Conservation (phyloP, 1,140 invertebrate genomes). For the Cyrtorhinus lividipennis region DNA sequence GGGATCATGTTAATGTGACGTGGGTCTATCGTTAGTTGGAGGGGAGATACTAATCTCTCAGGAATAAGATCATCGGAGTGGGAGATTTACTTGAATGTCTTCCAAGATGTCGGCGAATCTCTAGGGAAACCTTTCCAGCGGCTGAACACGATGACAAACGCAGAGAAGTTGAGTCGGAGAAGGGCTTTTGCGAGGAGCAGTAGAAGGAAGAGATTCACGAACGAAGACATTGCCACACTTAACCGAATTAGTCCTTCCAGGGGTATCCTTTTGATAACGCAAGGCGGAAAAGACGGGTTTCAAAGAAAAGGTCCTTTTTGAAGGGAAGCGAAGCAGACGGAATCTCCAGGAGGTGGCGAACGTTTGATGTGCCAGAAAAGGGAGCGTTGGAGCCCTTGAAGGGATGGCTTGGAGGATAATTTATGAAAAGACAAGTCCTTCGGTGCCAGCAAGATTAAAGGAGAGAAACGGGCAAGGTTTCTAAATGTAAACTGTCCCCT, state of each 20-base stretch:
- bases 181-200: too few relatives aligned
- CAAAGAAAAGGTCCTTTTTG: background rate
- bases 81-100: too few relatives aligned
- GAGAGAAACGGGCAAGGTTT: background rate
- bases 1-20: too few relatives aligned
- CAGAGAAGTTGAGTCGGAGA: too few relatives aligned
- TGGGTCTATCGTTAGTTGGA: too few relatives aligned
- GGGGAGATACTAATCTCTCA: too few relatives aligned
- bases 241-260: background rate
- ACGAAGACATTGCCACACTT: constrained; percentile 1
- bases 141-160: too few relatives aligned
- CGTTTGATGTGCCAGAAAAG: constrained; percentile 6
- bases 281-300: background rate
- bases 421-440: constrained; percentile 8
- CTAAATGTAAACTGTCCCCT: constrained; percentile 7
- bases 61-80: too few relatives aligned
- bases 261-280: background rate
- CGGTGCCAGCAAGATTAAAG: background rate
- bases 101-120: too few relatives aligned
- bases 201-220: too few relatives aligned
- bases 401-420: background rate
- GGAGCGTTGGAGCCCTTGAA: too few relatives aligned
- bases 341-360: background rate
- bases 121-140: too few relatives aligned
- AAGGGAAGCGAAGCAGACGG: background rate